A percentile compares a stretch with the other conserved stretches of the same genome.
Conservation (phyloP, 2,797 vertebrate species). For the Gobio occitaniae region DNA sequence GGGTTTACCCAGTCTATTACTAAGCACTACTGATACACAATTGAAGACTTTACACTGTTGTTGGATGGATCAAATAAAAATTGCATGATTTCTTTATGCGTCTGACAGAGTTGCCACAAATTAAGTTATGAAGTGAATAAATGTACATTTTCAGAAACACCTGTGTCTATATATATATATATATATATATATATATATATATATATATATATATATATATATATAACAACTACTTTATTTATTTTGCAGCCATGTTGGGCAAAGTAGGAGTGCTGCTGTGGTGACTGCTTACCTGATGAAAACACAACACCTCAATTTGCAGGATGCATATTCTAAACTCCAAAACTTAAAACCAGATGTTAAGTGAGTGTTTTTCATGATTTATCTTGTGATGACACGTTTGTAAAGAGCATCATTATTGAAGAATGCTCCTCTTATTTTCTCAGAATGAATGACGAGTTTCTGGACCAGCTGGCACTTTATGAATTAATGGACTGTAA, state of each 20-base stretch:
- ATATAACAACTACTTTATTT: not conserved
- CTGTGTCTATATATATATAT: no score
- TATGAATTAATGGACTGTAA: slow-evolving; percentile 87
- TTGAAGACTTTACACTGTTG: no score
- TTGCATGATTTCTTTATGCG: no score
- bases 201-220: no score
- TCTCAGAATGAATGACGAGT: slow-evolving; percentile 88
- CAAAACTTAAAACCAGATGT: slow-evolving; percentile 81
- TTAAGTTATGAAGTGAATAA: no score
- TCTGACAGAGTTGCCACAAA: no score
- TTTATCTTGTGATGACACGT: not conserved
- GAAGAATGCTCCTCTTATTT: not conserved
- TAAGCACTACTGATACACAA: no score
- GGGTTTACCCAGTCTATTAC: no score
- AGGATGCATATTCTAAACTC: slow-evolving; percentile 83
- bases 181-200: no score
- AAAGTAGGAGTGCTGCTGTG: slow-evolving; percentile 90
- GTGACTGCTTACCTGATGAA: slow-evolving; percentile 92
- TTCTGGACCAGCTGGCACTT: slow-evolving; percentile 85
- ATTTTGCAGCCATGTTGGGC: slow-evolving; percentile 83
- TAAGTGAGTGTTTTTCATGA: slow-evolving; percentile 75
- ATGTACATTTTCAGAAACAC: no score
- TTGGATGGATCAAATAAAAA: no score
- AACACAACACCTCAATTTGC: slow-evolving; percentile 77
- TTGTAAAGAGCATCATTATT: not conserved